These are phyloP conservation scores for Amiota mariae DNA, from an alignment of 2,888 invertebrate genomes.

Conservation along the genomic window DNA sequence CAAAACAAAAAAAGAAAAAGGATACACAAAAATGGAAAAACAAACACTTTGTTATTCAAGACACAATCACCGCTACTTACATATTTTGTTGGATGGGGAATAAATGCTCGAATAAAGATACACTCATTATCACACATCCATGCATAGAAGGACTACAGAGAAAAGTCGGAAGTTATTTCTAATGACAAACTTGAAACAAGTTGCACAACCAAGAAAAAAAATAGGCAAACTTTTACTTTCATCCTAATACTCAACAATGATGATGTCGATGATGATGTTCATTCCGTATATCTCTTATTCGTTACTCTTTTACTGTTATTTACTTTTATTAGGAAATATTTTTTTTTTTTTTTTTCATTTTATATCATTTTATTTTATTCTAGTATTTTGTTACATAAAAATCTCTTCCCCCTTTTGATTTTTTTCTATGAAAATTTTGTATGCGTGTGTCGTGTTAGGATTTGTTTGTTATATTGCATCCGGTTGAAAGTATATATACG, in stretches of 20 bases:
- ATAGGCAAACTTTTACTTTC: slow-evolving; percentile 59
- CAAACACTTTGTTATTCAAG: slow-evolving; percentile 32
- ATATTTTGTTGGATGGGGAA: background rate
- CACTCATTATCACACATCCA: background rate
- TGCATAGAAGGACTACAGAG: background rate
- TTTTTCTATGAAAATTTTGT: background rate
- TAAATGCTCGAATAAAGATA: background rate
- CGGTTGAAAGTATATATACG: slow-evolving; percentile 46
- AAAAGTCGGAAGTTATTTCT: slow-evolving; percentile 12
- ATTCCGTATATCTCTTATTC: background rate
- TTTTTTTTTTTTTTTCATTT: background rate
- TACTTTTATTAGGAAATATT: background rate
- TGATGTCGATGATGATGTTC: slow-evolving; percentile 11
- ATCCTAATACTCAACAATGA: slow-evolving; percentile 46
- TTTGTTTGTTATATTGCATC: slow-evolving; percentile 64
- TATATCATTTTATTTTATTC: background rate
- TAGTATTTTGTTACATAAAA: background rate
- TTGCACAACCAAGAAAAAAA: background rate
- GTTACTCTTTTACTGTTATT: no score
- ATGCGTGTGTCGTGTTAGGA: slow-evolving; percentile 41
- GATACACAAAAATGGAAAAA: slow-evolving; percentile 35
- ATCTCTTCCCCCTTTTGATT: background rate
- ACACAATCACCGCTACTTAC: no score
- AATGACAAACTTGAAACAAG: slow-evolving; percentile 15
- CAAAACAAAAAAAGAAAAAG: slow-evolving; percentile 21